Percentiles rank a stretch among this genome's conserved stretches.
Evolutionary conservation across 2,888 invertebrate genomes (phyloP).

Genomic region (Sinentomon sp.): DNA sequence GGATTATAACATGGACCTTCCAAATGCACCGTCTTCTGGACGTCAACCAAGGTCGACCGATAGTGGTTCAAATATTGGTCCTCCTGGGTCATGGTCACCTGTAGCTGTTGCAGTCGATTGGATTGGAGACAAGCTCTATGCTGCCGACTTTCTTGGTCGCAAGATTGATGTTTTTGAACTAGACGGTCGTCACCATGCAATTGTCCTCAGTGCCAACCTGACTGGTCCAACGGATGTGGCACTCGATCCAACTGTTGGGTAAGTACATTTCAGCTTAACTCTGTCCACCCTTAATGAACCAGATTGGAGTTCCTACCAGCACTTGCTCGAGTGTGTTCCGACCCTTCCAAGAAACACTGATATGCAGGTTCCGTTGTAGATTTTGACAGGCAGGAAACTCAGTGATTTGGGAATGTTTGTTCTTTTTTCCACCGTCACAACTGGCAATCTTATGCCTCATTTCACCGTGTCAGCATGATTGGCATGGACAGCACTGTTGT

Average conservation of each 20-base stretch:
- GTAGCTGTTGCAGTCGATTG: conserved; percentile 83
- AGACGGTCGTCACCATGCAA: conserved; percentile 59
- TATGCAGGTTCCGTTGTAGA: too few relatives aligned
- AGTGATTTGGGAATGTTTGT: too few relatives aligned
- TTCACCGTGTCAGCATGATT: too few relatives aligned
- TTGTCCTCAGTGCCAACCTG: conserved; percentile 67
- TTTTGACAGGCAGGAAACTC: too few relatives aligned
- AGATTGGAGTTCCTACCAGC: background rate
- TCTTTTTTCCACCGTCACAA: too few relatives aligned
- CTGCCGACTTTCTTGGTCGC: conserved; percentile 71
- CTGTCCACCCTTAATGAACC: background rate
- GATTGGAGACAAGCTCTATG: conserved; percentile 85
- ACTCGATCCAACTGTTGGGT: conserved; percentile 67
- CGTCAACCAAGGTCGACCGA: too few relatives aligned
- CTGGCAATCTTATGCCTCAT: too few relatives aligned
- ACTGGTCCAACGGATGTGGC: conserved; percentile 75
- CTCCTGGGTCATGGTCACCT: conserved; percentile 75
- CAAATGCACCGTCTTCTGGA: too few relatives aligned
- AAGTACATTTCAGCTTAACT: conserved; percentile 13
- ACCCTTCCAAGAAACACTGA: background rate
- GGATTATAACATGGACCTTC: too few relatives aligned
- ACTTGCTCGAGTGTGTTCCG: background rate
- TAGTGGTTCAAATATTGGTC: too few relatives aligned
- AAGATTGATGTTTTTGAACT: conserved; percentile 83
- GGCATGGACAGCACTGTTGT: too few relatives aligned